Base-by-base conservation (phyloP, 2,113 vertebrate genomes). In the Emydocephalus ijimae region DNA sequence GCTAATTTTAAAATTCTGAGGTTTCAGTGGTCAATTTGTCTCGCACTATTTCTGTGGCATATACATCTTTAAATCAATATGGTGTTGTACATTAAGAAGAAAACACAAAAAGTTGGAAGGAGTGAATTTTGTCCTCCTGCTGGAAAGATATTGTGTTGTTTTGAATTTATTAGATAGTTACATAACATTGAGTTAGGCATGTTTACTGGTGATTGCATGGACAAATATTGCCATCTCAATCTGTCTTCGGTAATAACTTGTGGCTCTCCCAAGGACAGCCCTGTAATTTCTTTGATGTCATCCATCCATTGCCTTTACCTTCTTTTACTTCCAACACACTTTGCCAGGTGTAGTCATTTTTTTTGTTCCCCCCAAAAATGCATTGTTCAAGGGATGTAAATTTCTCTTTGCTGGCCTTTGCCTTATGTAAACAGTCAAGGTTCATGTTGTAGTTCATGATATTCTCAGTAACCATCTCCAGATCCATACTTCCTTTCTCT, bases 11-110 rank as follows among this genome's bases (percentile, higher is more conserved):
- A 85, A 85, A 20, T 4, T 87, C 56, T 9, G 12, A 15, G 43
- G 91, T 21, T 61, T 64, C 56, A 26, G 43, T 52, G n/a, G 15
- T 26, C 55, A 90, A 45, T 59, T 9, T 3, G 81, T 85, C 52
- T 90, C 39, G 18, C 39, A 91, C 23, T 81, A 50, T 52, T 45
- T 57, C 9, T 57, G 43, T 18, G 14, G 88, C 48, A 1, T 39
- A 21, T 20, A 23, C 1, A 88, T 11, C 14, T 57, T 91, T 91
- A 89, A 92, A 89, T 34, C 20, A 57, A 5, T 85, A 89, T 56
- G 34, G 87, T 18, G 24, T 34, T 90, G 91, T 89, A 95, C 88
- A 93, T 94, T 12, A 95, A 94, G 93, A 92, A 56, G 90, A 90
- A 93, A 94, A 50, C 7, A 90, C 45, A 52, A 52, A 54, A 24